These are phyloP conservation scores for Sibirionetta formosa DNA, from an alignment of 2,797 vertebrate species.

Conservation along the genomic window DNA sequence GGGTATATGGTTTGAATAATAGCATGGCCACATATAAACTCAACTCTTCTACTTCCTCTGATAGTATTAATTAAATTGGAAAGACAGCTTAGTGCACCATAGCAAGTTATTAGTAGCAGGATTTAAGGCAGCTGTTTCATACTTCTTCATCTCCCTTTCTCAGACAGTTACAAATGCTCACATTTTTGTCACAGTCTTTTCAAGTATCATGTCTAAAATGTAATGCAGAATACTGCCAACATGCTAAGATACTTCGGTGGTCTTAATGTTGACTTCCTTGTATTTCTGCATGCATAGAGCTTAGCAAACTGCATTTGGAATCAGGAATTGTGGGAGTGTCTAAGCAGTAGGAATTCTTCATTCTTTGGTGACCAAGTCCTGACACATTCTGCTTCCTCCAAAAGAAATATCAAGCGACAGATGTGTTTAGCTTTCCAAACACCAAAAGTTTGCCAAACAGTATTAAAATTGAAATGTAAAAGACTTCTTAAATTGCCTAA, in stretches of 20 bases:
- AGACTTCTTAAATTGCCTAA: background rate
- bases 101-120: background rate
- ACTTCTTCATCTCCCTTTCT: background rate
- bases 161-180: background rate
- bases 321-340: background rate
- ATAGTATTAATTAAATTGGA: background rate
- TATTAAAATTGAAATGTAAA: background rate
- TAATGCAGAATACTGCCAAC: background rate
- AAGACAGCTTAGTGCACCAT: background rate
- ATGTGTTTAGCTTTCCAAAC: background rate
- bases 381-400: background rate
- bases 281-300: background rate
- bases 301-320: background rate
- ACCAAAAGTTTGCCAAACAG: background rate
- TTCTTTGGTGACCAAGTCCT: background rate
- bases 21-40: background rate
- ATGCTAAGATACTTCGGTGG: background rate
- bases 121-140: background rate
- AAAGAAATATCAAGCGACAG: background rate
- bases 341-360: background rate
- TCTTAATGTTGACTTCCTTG: background rate
- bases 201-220: background rate
- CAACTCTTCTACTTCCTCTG: background rate
- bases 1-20: background rate
- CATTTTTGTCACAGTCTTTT: background rate